Conservation (phyloP, 92 coral and sea anemone species). For the Palythoa grandiflora region DNA sequence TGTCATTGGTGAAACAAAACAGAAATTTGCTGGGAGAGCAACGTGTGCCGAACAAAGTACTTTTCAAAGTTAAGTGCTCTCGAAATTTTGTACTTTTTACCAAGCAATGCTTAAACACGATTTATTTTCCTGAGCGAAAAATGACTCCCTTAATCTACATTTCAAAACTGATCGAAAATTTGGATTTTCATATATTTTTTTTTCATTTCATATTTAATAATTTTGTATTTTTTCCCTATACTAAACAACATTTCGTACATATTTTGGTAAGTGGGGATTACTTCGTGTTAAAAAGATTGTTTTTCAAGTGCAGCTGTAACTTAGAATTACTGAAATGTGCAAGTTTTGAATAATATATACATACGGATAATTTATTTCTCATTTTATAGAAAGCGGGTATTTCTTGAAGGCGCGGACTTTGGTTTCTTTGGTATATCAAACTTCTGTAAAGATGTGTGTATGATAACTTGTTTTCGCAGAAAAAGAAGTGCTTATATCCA, state of each 20-base stretch:
- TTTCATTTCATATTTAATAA: not conserved
- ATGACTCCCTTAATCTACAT: not conserved
- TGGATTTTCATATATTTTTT: not conserved
- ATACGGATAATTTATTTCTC: conserved; percentile 34
- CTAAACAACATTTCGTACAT: not conserved
- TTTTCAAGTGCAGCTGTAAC: conserved; percentile 1
- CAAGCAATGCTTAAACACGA: not conserved
- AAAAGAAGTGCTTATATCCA: not conserved
- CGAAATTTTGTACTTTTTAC: too few relatives aligned
- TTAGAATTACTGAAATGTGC: not conserved
- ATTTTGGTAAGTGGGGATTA: conserved; percentile 22
- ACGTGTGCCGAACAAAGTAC: not conserved
- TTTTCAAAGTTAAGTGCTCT: not conserved
- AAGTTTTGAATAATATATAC: conserved; percentile 33
- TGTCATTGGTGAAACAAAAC: not conserved
- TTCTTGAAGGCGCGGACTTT: not conserved
- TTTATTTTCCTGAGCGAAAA: conserved; percentile 5
- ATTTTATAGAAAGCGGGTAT: not conserved
- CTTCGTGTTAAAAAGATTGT: not conserved
- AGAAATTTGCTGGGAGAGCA: not conserved
- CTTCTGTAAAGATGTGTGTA: not conserved
- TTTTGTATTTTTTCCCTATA: conserved; percentile 2
- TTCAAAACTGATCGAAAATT: not conserved
- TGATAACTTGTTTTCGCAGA: conserved; percentile 16
- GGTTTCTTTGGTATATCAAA: not conserved